These are phyloP conservation scores for Chrysogorgia sp. DNA, from an alignment of 92 coral and sea anemone genomes.

Conservation along the genomic window DNA sequence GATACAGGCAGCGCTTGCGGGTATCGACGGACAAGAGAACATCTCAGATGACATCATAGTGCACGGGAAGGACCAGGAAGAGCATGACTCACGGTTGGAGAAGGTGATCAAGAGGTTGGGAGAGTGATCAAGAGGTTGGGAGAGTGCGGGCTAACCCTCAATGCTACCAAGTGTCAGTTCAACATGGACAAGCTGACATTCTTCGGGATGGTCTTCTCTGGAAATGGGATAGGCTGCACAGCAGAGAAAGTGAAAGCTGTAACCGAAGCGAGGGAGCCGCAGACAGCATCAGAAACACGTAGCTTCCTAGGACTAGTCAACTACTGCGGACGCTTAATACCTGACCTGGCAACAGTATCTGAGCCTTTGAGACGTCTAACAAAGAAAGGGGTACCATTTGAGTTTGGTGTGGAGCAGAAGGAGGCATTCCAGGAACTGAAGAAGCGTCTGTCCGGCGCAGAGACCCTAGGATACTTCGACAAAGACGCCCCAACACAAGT, in stretches of 20 bases:
- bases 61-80: constrained; percentile 54
- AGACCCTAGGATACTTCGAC: constrained; percentile 59
- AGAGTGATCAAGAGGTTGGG: constrained; percentile 47
- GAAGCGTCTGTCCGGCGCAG: constrained; percentile 44
- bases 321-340: constrained; percentile 63
- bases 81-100: constrained; percentile 58
- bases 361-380: constrained; percentile 66
- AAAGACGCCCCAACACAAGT: constrained; percentile 57
- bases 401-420: constrained; percentile 53
- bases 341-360: constrained; percentile 59
- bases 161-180: constrained; percentile 56
- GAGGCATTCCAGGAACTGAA: background rate
- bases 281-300: constrained; percentile 53
- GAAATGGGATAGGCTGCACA: constrained; percentile 70
- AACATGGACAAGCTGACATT: constrained; percentile 60
- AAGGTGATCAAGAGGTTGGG: no score
- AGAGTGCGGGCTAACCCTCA: constrained; percentile 61
- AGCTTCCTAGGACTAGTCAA: constrained; percentile 63
- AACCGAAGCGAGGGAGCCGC: constrained; percentile 57
- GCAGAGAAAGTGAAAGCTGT: constrained; percentile 65
- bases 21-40: constrained; percentile 57
- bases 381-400: constrained; percentile 54
- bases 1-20: constrained; percentile 57
- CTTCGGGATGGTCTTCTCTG: constrained; percentile 64
- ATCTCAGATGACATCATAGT: constrained; percentile 70